These are phyloP conservation scores for Tachyglossus aculeatus DNA, from an alignment of 2,797 vertebrate genomes.

Conservation along the genomic window DNA sequence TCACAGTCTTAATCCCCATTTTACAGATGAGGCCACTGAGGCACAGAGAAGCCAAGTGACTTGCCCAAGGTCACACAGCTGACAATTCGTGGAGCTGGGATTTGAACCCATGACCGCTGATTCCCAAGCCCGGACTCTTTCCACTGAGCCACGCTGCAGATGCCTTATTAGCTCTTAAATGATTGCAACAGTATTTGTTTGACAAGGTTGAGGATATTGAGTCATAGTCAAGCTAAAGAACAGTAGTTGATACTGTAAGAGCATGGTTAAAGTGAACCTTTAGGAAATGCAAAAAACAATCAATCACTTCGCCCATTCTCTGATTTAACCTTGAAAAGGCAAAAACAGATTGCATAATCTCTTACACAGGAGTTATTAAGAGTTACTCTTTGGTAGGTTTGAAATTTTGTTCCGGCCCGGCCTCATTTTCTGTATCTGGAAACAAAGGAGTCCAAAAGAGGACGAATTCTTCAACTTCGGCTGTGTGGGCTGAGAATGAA, in stretches of 20 bases:
- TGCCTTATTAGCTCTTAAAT: too few species aligned
- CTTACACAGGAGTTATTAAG: conserved; percentile 33
- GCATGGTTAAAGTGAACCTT: not conserved
- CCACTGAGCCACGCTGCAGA: too few species aligned
- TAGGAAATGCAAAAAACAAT: not conserved
- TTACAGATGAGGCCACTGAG: not conserved
- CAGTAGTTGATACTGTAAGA: not conserved
- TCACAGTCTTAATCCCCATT: too few species aligned
- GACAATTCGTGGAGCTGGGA: too few species aligned
- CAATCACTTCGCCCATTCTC: not conserved
- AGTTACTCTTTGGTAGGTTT: conserved; percentile 11
- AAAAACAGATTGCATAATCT: conserved; percentile 16
- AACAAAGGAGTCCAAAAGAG: conserved; percentile 38
- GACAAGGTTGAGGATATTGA: too few species aligned
- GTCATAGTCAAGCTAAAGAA: too few species aligned
- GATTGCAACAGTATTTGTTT: too few species aligned
- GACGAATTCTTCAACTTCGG: conserved; percentile 29
- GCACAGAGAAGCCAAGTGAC: not conserved
- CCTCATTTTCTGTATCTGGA: conserved; percentile 23
- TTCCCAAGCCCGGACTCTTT: too few species aligned
- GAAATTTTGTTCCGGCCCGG: conserved; percentile 16
- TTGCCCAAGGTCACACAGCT: not conserved
- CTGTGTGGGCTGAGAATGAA: conserved; percentile 36
- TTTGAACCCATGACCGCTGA: too few species aligned
- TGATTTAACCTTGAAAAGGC: conserved; percentile 12